A percentile compares a stretch with the other conserved stretches of the same genome.
phyloP scores from a whole-genome alignment of 35 echinoderm and acorn worm genomes.

The Stichopus chloronotus region DNA sequence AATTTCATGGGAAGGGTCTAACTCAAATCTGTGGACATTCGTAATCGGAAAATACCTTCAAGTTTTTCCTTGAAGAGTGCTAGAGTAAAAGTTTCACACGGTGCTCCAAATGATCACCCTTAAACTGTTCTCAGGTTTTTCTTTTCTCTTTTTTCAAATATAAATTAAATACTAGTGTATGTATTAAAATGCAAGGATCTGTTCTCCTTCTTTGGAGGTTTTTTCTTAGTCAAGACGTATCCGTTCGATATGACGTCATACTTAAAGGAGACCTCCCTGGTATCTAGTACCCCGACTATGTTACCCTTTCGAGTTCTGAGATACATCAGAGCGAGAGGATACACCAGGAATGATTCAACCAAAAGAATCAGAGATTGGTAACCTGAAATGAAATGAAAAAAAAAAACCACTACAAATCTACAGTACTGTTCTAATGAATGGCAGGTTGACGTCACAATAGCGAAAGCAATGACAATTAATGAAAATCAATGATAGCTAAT shows the following conservation, averaged over 20 bases:
- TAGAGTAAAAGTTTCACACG: too few relatives aligned
- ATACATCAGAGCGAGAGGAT: conserved; percentile 47
- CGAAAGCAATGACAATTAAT: too few relatives aligned
- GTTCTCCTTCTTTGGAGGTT: neutral
- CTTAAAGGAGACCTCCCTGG: conserved; percentile 21
- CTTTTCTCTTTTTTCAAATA: neutral
- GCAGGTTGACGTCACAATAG: too few relatives aligned
- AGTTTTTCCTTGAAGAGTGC: too few relatives aligned
- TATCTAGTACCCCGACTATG: conserved; percentile 66
- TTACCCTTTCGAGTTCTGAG: conserved; percentile 62
- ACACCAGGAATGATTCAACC: conserved; percentile 53
- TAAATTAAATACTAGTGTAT: conserved; percentile 35
- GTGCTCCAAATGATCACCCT: too few relatives aligned
- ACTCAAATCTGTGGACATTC: too few relatives aligned
- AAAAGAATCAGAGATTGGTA: conserved; percentile 59
- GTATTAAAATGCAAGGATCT: neutral
- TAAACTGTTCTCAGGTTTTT: too few relatives aligned
- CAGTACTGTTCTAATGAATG: too few relatives aligned
- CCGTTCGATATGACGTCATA: conserved; percentile 39
- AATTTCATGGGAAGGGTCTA: too few relatives aligned
- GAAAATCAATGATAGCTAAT: too few relatives aligned
- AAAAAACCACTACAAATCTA: neutral
- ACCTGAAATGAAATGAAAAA: conserved; percentile 26
- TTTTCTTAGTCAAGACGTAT: neutral
- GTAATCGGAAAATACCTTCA: too few relatives aligned